Evolutionary conservation across 2,888 invertebrate genomes (phyloP), one percentile per base, ranked within the genome.

Genomic region (Copidosoma aretas): DNA sequence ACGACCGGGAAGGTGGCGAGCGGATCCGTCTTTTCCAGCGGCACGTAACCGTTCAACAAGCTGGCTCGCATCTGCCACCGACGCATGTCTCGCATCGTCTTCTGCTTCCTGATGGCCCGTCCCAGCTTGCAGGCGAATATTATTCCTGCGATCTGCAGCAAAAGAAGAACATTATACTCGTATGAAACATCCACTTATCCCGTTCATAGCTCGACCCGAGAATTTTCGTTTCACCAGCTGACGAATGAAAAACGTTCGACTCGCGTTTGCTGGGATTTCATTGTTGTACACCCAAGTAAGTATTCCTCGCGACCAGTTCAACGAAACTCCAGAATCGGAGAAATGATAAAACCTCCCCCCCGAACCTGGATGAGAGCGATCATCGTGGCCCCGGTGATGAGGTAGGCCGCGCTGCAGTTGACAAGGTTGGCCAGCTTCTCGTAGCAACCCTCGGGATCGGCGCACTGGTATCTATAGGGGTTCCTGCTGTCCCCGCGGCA

Each of bases 101-200:
- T 93, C 71, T 92, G 89, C 72, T 89, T 88, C 70, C 93, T 91
- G 79, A 97, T 92, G 2, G 94, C 91, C 80, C 91, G 90, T 68
- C 94, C 95, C 82, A 97, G 85, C 85, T 94, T 93, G 83, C 93
- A 93, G 1, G 97, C 93, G 81, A 96, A 94, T 73, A 94, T 87
- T 60, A 96, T 91, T 73, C 95, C 96, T 77, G 95, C 87, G 57
- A 95, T 85, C 93, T 93, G 85, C 17, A 71, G 68, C 52, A 19
- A 19, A 25, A 56, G 52, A 19, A 24, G 58, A 43, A 24, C 56
- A 22, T 1, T 22, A 43, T 41, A 22, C 21, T 39, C 39, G 25
- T 63, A 32, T 15, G n/a, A 25, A 19, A 21, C n/a, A n/a, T n/a
- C n/a, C n/a, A n/a, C n/a, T n/a, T n/a, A n/a, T n/a, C n/a, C n/a